Evolutionary conservation across 2,888 invertebrate genomes (phyloP).

Genomic region (Drosophila villosipedis): DNA sequence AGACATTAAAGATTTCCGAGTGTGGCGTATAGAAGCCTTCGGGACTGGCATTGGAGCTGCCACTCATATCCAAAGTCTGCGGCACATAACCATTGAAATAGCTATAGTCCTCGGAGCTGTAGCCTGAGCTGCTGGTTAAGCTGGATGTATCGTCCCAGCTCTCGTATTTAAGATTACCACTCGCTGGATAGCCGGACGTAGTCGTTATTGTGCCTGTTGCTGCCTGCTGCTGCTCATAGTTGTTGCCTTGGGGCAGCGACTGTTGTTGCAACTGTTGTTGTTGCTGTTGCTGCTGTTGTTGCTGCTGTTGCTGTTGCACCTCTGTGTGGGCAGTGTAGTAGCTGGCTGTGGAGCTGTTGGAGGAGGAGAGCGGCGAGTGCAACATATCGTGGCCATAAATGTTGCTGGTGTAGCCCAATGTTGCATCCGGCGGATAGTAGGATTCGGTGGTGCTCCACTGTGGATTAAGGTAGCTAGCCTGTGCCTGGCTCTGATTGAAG

Average conservation of each 20-base stretch:
- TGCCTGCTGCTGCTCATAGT: slow-evolving; percentile 33
- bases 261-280: slow-evolving; percentile 29
- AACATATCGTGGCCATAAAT: slow-evolving; percentile 62
- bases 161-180: slow-evolving; percentile 72
- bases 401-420: slow-evolving; percentile 18
- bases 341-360: slow-evolving; percentile 62
- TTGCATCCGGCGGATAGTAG: slow-evolving; percentile 40
- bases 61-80: slow-evolving; percentile 51
- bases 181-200: slow-evolving; percentile 33
- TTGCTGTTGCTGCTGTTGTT: slow-evolving; percentile 33
- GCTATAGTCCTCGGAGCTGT: slow-evolving; percentile 82
- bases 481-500: slow-evolving; percentile 20
- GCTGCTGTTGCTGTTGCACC: slow-evolving; percentile 49
- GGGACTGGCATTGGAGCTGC: slow-evolving; percentile 32
- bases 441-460: slow-evolving; percentile 55
- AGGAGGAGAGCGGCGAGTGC: slow-evolving; percentile 70
- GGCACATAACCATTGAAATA: slow-evolving; percentile 71
- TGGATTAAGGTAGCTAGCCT: slow-evolving; percentile 30
- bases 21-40: slow-evolving; percentile 65
- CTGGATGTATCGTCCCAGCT: slow-evolving; percentile 85
- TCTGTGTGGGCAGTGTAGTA: slow-evolving; percentile 41
- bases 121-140: slow-evolving; percentile 83
- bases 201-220: slow-evolving; percentile 6
- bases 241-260: slow-evolving; percentile 1
- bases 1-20: slow-evolving; percentile 79